Base-by-base conservation (phyloP, 2,113 vertebrate species). In the Myrmecobius fasciatus region DNA sequence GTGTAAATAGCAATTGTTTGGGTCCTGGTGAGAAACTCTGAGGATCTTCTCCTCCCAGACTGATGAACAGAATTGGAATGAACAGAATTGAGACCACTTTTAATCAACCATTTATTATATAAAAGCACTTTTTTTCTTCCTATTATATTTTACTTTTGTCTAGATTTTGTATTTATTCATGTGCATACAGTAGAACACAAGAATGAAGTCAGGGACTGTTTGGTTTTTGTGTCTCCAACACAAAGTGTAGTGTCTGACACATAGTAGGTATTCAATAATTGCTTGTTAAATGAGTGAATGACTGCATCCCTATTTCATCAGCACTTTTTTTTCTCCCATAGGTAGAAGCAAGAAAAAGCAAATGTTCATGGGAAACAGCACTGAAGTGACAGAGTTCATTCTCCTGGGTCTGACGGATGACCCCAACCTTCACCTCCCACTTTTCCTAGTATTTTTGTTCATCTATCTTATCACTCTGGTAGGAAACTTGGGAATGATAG, bases 371-470 rank as follows among this genome's bases (percentile, higher is more conserved):
- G 89, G 95, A 88, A 96, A 96, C 0, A 95, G 25, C 51, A 96
- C 92, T 43, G 89, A 97, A 92, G 67, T 26, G 9, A 93, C 60
- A 75, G 94, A 95, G 22, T 97, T 97, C 91, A 89, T 97, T 53
- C 96, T 98, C 17, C 24, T 96, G 89, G 97, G 97, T 43, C 75
- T 98, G 36, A 95, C 96, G 36, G 93, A 96, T 53, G 94, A 97
- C 88, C 97, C 94, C 36, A 52, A 92, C 10, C 91, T 96, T n/a
- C 92, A 93, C 94, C 36, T 94, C 75, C 92, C 83, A 83, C 90
- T 97, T 12, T 43, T 98, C 36, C 49, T 95, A 52, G 43, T 93
- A 48, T 96, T 98, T 96, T 54, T 96, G 46, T 91, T 96, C 48
- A 94, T 95, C 91, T 96, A 96, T 51, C 90, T 97, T 83, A 26